Evolutionary conservation across 2,888 invertebrate species (phyloP).

Genomic region (Plusia festucae): DNA sequence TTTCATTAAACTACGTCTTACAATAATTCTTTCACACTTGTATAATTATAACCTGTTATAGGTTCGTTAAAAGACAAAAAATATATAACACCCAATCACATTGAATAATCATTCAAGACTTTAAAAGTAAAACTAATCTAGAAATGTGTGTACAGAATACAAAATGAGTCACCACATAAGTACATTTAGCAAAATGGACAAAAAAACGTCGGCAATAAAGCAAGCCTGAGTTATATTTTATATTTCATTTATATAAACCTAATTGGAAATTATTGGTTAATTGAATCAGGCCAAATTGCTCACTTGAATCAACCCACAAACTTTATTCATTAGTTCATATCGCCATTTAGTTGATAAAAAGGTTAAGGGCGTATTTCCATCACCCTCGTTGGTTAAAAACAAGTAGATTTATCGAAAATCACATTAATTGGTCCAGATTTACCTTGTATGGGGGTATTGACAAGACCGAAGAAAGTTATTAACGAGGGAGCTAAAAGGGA

Average conservation of each 20-base stretch:
- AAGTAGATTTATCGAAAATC: conserved; percentile 61
- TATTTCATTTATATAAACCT: conserved; percentile 1
- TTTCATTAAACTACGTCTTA: not conserved
- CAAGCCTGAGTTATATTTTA: not conserved
- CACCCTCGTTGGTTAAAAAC: conserved; percentile 39
- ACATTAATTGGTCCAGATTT: conserved; percentile 64
- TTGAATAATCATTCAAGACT: not conserved
- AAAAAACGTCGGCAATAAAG: not conserved
- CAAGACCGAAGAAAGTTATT: conserved; percentile 54
- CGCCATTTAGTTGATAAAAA: conserved; percentile 27
- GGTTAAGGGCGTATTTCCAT: conserved; percentile 17
- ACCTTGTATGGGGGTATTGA: conserved; percentile 48
- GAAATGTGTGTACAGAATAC: not conserved
- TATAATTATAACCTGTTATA: no score
- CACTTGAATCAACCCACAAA: conserved; percentile 10
- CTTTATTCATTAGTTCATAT: conserved; percentile 22
- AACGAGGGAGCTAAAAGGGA: conserved; percentile 15
- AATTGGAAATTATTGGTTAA: conserved; percentile 15
- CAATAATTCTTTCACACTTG: no score
- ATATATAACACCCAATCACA: not conserved
- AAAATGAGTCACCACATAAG: not conserved
- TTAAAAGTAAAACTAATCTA: not conserved
- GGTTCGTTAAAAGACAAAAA: not conserved
- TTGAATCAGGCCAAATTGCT: not conserved
- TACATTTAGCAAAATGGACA: not conserved